These are phyloP conservation scores for Aphelocoma californica DNA, from an alignment of 2,797 vertebrate species.

Conservation along the genomic window DNA sequence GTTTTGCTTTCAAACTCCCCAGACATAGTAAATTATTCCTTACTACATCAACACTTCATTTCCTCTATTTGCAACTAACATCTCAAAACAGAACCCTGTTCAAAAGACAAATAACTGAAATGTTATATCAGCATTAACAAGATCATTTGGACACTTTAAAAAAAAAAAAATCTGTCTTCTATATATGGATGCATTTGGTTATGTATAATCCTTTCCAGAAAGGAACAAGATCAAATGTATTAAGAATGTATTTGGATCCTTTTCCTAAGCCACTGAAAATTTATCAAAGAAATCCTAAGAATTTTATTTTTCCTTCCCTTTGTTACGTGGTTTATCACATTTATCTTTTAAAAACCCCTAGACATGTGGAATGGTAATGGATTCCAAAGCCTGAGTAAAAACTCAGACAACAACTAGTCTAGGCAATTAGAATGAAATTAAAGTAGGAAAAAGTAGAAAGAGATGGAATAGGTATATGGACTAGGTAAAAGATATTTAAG, in stretches of 20 bases:
- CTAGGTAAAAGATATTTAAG: neutral
- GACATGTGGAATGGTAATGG: neutral
- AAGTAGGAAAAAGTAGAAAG: neutral
- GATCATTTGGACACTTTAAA: neutral
- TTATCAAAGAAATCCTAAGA: neutral
- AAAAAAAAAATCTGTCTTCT: neutral
- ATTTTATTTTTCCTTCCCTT: neutral
- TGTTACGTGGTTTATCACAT: neutral
- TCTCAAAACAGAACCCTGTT: neutral
- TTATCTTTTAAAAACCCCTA: neutral
- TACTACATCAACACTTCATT: slow-evolving; percentile 36
- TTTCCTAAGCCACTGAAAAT: slow-evolving; percentile 10
- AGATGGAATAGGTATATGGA: neutral
- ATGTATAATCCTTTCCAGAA: neutral
- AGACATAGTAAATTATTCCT: neutral
- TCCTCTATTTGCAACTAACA: neutral
- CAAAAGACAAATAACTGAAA: neutral
- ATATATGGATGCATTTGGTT: neutral
- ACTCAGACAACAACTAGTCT: neutral
- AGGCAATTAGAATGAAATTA: neutral
- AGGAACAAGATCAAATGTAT: neutral
- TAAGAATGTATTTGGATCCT: neutral
- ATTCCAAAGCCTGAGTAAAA: neutral
- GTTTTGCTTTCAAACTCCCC: neutral
- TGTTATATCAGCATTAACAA: neutral